A percentile compares a stretch with the other conserved stretches of the same genome.
Conservation (phyloP, 2,888 invertebrate species). For the Hyposoter dolosus region DNA sequence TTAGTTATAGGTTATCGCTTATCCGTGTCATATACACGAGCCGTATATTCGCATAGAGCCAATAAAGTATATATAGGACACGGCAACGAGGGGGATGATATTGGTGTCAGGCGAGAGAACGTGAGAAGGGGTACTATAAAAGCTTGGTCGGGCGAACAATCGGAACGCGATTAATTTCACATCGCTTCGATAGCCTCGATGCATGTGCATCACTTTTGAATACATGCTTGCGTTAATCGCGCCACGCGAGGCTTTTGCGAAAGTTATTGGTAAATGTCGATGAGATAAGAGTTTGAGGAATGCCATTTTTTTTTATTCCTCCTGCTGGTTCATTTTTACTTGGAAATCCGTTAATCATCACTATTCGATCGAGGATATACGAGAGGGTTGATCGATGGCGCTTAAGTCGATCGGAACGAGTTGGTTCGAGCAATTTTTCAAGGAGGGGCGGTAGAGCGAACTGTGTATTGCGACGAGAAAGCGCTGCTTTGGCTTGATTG, state of each 20-base stretch:
- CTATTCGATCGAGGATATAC: slow-evolving; percentile 11
- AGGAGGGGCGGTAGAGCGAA: slow-evolving; percentile 11
- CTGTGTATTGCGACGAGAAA: slow-evolving; percentile 43
- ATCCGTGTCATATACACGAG: slow-evolving; percentile 56
- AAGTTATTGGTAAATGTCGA: slow-evolving; percentile 13
- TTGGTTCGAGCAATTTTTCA: slow-evolving; percentile 51
- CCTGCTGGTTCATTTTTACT: background rate
- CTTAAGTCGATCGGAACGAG: slow-evolving; percentile 21
- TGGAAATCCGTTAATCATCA: slow-evolving; percentile 21
- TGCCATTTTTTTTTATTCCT: background rate
- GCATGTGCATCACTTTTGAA: slow-evolving; percentile 25
- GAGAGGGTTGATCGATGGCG: slow-evolving; percentile 1
- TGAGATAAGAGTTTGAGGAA: slow-evolving; percentile 10
- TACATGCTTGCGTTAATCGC: slow-evolving; percentile 34
- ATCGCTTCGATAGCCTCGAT: slow-evolving; percentile 8
- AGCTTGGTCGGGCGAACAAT: slow-evolving; percentile 51
- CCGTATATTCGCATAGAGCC: slow-evolving; percentile 47
- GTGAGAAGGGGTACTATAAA: slow-evolving; percentile 25
- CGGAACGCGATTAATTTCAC: slow-evolving; percentile 59
- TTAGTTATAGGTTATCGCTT: slow-evolving; percentile 56
- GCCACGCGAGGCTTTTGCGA: background rate
- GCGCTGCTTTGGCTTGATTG: slow-evolving; percentile 73
- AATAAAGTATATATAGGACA: slow-evolving; percentile 50
- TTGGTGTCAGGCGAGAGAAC: slow-evolving; percentile 10
- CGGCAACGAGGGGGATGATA: slow-evolving; percentile 18